Evolutionary conservation across 2,113 vertebrate species (phyloP), one percentile per base, ranked within the genome.

Genomic region (Erpornis zantholeuca): DNA sequence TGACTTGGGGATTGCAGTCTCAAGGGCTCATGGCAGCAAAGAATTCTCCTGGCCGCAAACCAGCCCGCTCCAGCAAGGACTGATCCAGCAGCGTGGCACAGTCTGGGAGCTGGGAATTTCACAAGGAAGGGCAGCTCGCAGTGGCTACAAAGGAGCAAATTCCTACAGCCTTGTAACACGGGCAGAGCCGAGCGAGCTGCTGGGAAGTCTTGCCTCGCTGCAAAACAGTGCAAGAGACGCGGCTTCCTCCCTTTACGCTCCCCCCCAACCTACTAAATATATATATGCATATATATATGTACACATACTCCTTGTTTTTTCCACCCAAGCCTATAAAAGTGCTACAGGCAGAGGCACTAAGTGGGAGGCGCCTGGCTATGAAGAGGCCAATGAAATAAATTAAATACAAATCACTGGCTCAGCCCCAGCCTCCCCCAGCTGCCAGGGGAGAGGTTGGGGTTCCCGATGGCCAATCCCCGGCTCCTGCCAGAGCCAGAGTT

Each of bases 331-430:
- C 85, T 69, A 66, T 90, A 96, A 92, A 83, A 86, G 91, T 66
- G 87, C 83, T 96, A 86, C 90, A 92, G 95, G 97, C 95, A 96
- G 92, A 88, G 66, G 71, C 45, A 31, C 79, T 36, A 54, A 86
- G 92, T 85, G 83, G 90, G 92, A 96, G 90, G 93, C 1, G 31
- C 92, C 59, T 65, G 90, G 73, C 64, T 61, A 45, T 13, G 80
- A 79, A 75, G 53, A 94, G 79, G 84, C 95, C 92, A 96, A 94
- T 95, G 92, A 89, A 96, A 96, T 69, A 94, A 97, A 97, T 93
- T 84, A 95, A 85, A 76, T 31, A 89, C 90, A 91, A 97, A 96
- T 53, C 87, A 57, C 66, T 86, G 76, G 52, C 83, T 93, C 38
- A 35, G 69, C 64, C 81, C 22, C 91, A 89, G 70, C 36, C 49